A percentile compares a stretch with the other conserved stretches of the same genome.
Conservation (phyloP, 2,797 vertebrate species). For the Gallinago solitaria region DNA sequence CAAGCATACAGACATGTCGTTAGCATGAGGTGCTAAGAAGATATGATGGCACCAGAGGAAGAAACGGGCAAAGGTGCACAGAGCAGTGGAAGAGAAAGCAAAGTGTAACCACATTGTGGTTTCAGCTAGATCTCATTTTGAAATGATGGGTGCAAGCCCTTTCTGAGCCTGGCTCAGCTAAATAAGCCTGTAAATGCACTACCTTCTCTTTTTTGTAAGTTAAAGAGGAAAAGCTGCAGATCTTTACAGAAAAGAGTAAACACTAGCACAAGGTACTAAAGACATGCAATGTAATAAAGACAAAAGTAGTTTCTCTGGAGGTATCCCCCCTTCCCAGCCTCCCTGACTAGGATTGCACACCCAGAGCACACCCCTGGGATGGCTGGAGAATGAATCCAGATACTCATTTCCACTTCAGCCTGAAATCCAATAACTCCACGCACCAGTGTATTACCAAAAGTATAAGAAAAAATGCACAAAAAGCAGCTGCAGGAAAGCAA, state of each 20-base stretch:
- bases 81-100: background rate
- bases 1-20: fast-evolving
- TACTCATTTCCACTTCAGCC: background rate
- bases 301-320: background rate
- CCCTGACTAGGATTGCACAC: background rate
- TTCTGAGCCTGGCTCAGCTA: background rate
- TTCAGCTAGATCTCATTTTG: background rate
- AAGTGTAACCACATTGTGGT: background rate
- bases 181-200: background rate
- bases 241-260: background rate
- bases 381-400: background rate
- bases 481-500: background rate
- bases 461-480: background rate
- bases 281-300: background rate
- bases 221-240: background rate
- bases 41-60: background rate
- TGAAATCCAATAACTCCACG: constrained; percentile 16
- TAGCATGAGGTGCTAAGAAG: background rate
- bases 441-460: background rate
- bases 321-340: background rate
- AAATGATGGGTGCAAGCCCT: background rate
- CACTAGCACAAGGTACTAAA: background rate
- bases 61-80: background rate
- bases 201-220: background rate
- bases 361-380: background rate